Percentiles rank a stretch among this genome's conserved stretches.
phyloP scores from a whole-genome alignment of 23 tunicate species.

The Ascidia mentula region DNA sequence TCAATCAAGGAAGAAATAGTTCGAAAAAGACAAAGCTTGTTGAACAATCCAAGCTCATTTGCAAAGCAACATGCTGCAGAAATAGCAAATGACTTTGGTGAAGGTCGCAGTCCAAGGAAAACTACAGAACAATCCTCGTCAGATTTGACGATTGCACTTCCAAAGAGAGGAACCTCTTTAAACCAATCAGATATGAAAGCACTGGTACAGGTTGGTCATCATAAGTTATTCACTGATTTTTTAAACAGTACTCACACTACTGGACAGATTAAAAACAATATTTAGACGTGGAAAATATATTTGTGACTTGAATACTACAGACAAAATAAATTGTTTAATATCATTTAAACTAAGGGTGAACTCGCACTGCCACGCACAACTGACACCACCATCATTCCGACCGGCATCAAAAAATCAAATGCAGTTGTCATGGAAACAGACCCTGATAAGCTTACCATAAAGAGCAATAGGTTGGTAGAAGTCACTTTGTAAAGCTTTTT shows the following conservation, averaged over 20 bases:
- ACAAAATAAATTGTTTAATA: too few species aligned
- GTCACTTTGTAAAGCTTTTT: background rate
- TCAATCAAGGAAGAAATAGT: background rate
- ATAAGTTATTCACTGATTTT: too few species aligned
- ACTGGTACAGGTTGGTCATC: constrained; percentile 4
- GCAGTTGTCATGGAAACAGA: constrained; percentile 45
- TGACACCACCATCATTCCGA: constrained; percentile 12
- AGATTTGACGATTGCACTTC: background rate
- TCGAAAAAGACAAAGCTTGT: background rate
- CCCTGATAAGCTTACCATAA: constrained; percentile 35
- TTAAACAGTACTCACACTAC: too few species aligned
- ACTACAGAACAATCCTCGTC: background rate
- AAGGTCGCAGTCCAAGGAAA: background rate
- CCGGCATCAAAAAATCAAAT: constrained; percentile 31
- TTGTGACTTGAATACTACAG: too few species aligned
- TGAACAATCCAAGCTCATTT: background rate
- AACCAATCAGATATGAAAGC: constrained; percentile 16
- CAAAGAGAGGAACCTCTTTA: constrained; percentile 1
- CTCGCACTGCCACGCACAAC: constrained; percentile 19
- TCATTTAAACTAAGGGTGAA: constrained; percentile 45
- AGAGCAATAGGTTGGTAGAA: constrained; percentile 43
- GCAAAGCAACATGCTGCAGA: background rate
- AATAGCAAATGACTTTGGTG: background rate
- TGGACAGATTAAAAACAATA: too few species aligned
- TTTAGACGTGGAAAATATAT: too few species aligned